Conservation (phyloP, 2,797 vertebrate species). For the Synanceia verrucosa region DNA sequence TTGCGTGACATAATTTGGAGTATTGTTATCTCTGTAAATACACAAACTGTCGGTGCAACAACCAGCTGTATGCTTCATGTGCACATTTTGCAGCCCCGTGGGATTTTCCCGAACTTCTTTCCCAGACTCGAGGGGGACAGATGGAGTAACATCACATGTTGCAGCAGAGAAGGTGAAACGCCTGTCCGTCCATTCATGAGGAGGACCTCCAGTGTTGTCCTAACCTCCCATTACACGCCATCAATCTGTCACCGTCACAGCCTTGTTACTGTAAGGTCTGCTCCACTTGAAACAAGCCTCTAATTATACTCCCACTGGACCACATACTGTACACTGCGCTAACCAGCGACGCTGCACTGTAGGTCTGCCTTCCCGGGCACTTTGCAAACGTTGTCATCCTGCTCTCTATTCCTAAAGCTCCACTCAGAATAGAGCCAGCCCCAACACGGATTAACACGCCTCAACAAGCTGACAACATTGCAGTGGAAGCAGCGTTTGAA, state of each 20-base stretch:
- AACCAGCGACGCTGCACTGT: conserved; percentile 59
- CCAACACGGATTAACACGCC: conserved; percentile 36
- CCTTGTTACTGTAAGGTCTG: conserved; percentile 75
- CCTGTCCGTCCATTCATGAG: conserved; percentile 67
- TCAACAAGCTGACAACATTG: conserved; percentile 11
- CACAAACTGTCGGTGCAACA: conserved; percentile 23
- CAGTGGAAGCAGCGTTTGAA: not conserved
- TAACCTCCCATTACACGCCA: conserved; percentile 72
- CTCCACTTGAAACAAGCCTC: conserved; percentile 74
- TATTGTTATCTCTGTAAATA: conserved; percentile 33
- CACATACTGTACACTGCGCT: conserved; percentile 70
- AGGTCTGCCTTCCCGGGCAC: conserved; percentile 48
- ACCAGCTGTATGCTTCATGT: conserved; percentile 41
- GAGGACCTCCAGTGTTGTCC: conserved; percentile 75
- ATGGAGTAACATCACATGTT: conserved; percentile 18
- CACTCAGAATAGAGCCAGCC: conserved; percentile 26
- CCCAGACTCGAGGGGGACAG: conserved; percentile 61
- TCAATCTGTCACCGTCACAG: conserved; percentile 77
- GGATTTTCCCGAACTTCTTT: conserved; percentile 72
- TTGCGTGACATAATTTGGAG: conserved; percentile 14
- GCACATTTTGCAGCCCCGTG: conserved; percentile 55
- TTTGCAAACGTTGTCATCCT: conserved; percentile 21
- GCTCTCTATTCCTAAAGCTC: conserved; percentile 22
- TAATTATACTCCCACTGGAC: conserved; percentile 80
- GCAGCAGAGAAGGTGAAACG: conserved; percentile 39